phyloP scores from a whole-genome alignment of 2,888 invertebrate genomes.

The Euzetes globulus region DNA sequence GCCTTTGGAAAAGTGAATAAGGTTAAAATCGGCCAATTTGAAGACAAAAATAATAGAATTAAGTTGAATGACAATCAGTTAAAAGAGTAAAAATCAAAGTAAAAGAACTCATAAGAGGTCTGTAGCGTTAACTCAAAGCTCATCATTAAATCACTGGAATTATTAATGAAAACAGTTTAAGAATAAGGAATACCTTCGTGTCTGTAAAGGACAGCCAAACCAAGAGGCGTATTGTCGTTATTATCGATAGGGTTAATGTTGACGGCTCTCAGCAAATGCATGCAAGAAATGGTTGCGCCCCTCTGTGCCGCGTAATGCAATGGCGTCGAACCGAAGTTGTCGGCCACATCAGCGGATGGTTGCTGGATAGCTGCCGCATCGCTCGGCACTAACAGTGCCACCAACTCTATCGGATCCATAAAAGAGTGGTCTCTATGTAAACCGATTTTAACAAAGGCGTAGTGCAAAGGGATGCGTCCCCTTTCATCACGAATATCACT shows the following conservation, averaged over 20 bases:
- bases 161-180: conserved; percentile 29
- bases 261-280: conserved; percentile 45
- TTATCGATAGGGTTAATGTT: conserved; percentile 44
- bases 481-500: conserved; percentile 46
- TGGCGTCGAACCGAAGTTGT: conserved; percentile 44
- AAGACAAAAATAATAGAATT: not conserved
- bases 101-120: not conserved
- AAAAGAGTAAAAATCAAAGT: conserved; percentile 14
- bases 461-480: conserved; percentile 50
- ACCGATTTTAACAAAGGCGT: conserved; percentile 49
- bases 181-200: conserved; percentile 47
- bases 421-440: conserved; percentile 40
- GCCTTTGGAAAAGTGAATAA: conserved; percentile 40
- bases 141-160: not conserved
- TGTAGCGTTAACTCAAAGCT: conserved; percentile 8
- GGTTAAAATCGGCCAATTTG: too few species aligned
- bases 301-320: conserved; percentile 43
- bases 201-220: conserved; percentile 48
- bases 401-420: conserved; percentile 50
- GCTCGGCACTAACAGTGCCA: conserved; percentile 48
- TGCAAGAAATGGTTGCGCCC: conserved; percentile 51
- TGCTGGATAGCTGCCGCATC: conserved; percentile 39
- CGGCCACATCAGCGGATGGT: conserved; percentile 45
- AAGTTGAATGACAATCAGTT: not conserved
- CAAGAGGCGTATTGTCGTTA: conserved; percentile 50